Evolutionary conservation across 2,113 vertebrate genomes (phyloP).

Genomic region (Tamias sibiricus): DNA sequence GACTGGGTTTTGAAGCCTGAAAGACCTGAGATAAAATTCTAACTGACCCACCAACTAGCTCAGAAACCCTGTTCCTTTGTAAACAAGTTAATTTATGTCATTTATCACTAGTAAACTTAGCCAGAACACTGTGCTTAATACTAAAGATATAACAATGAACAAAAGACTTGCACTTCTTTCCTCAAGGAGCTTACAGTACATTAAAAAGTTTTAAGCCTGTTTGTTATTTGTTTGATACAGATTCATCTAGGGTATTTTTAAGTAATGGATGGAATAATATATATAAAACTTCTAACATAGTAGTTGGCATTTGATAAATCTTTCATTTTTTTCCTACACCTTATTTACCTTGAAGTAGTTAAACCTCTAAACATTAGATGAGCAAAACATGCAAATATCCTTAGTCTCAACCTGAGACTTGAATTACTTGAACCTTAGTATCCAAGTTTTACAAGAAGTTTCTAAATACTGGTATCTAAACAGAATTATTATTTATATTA

Average conservation of each 20-base stretch:
- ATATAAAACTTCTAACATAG: neutral
- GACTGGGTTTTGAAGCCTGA: neutral
- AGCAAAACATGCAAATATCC: neutral
- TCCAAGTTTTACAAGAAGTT: neutral
- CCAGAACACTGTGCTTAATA: neutral
- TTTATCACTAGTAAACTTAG: neutral
- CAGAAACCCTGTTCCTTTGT: neutral
- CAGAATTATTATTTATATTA: neutral
- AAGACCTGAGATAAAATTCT: conserved; percentile 2
- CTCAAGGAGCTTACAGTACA: neutral
- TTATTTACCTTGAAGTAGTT: neutral
- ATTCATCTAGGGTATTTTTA: conserved; percentile 42
- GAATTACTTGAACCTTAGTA: neutral
- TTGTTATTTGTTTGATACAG: neutral
- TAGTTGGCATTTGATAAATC: conserved; percentile 9
- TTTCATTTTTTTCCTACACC: neutral
- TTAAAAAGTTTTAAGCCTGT: neutral
- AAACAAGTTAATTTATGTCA: neutral
- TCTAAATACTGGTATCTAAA: neutral
- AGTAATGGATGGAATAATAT: neutral
- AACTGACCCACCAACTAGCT: neutral
- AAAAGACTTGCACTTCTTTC: neutral
- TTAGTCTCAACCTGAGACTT: neutral
- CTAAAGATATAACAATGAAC: neutral
- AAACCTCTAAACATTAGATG: neutral